Evolutionary conservation across 2,113 vertebrate species (phyloP), one percentile per base, ranked within the genome.

Genomic region (Notothenia coriiceps): DNA sequence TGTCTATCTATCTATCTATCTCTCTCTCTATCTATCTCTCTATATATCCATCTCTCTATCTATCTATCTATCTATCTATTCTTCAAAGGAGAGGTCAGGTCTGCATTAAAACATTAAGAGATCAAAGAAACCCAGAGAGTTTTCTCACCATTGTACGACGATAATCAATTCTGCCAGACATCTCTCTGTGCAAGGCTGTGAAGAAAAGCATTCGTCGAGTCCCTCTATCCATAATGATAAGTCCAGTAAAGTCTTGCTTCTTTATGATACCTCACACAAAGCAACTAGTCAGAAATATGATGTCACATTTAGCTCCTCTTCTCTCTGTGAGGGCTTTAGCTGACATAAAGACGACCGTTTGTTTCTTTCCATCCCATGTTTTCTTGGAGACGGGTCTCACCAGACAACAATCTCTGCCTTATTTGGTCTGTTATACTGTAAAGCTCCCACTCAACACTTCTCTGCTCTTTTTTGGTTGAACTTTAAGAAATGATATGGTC

Each of bases 401-500:
- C 10, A 81, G 61, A 77, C 80, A 87, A 93, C 86, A 94, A 91
- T 65, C 22, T n/a, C 65, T 74, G 51, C 83, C 59, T 92, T 93
- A 72, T 90, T 76, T 85, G 18, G 17, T 79, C 46, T 20, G 47
- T 44, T 68, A 5, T 43, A 6, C 35, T 35, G 35, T 35, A 80
- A 56, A 13, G n/a, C 43, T 17, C 20, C 54, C 6, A 18, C 29
- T 17, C 40, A 11, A 3, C 35, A 8, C 74, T 43, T 20, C 33
- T 29, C 25, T 29, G 25, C 25, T 29, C 3, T 29, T 2, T 29
- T 29, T 29, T 3, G 25, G 25, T 25, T 25, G 25, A 29, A 29
- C 25, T 29, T 29, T 29, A 29, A 29, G 29, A 29, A 29, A 29
- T 29, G 3, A 29, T 29, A 29, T 29, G 29, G 29, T 29, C 4